A percentile compares a stretch with the other conserved stretches of the same genome.
Evolutionary conservation across 92 coral and sea anemone genomes (phyloP).

Genomic region (Diadumene lineata): DNA sequence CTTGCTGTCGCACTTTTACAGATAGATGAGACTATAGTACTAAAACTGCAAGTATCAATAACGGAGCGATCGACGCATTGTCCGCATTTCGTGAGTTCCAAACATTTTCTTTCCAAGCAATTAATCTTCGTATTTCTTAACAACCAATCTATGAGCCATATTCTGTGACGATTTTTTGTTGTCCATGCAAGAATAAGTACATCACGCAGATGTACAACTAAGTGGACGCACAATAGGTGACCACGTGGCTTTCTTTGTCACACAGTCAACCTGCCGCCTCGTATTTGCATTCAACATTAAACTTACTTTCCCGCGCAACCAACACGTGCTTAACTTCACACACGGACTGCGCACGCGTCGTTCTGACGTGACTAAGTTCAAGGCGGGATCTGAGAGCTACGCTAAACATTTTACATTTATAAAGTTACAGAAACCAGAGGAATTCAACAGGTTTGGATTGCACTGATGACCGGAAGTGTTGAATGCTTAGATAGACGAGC

Average conservation of each 20-base stretch:
- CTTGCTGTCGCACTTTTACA: too few species aligned
- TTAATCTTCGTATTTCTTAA: constrained; percentile 1
- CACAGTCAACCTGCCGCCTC: constrained; percentile 56
- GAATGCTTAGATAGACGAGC: constrained; percentile 6
- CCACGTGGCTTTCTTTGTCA: constrained; percentile 65
- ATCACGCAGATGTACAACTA: constrained; percentile 52
- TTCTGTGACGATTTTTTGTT: constrained; percentile 7
- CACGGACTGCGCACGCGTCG: constrained; percentile 58
- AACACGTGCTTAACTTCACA: constrained; percentile 62
- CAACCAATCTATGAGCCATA: constrained; percentile 1
- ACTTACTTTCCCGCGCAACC: constrained; percentile 71
- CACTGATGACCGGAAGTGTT: constrained; percentile 79
- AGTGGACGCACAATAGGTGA: constrained; percentile 51
- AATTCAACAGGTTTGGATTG: constrained; percentile 38
- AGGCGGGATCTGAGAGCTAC: constrained; percentile 64
- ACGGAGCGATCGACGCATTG: background rate
- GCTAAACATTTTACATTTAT: constrained; percentile 47
- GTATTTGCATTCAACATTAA: constrained; percentile 52
- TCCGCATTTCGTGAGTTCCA: background rate
- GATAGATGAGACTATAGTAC: too few species aligned
- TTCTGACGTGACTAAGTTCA: constrained; percentile 58
- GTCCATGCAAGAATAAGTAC: constrained; percentile 9
- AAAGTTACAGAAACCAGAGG: background rate
- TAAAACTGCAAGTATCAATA: too few species aligned
- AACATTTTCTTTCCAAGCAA: background rate